phyloP scores from a whole-genome alignment of 2,888 invertebrate species.

The Eilema sororculum region DNA sequence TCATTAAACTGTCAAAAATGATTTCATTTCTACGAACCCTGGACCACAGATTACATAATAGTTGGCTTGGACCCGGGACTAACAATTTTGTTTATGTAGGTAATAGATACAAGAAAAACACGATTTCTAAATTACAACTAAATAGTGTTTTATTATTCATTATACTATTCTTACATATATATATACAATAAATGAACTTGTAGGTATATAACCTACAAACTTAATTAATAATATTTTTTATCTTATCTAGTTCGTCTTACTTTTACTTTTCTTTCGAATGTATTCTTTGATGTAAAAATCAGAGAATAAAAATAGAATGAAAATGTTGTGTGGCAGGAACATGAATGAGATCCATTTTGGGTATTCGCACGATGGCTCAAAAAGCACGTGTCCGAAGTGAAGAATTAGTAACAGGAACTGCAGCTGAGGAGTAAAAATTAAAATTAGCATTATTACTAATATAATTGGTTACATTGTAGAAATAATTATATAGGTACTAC shows the following conservation, averaged over 20 bases:
- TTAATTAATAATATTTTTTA: conserved; percentile 16
- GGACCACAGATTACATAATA: too few species aligned
- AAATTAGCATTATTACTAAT: conserved; percentile 23
- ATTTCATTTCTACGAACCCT: too few species aligned
- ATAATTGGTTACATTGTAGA: too few species aligned
- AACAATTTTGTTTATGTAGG: too few species aligned
- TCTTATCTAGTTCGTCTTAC: conserved; percentile 57
- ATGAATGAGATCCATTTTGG: conserved; percentile 87
- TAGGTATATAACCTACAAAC: not conserved
- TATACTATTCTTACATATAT: conserved; percentile 11
- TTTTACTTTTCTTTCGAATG: conserved; percentile 78
- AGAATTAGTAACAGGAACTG: conserved; percentile 89
- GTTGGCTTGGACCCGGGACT: too few species aligned
- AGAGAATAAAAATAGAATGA: conserved; percentile 89
- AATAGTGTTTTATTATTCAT: conserved; percentile 9
- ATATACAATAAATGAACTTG: not conserved
- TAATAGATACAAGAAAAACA: not conserved
- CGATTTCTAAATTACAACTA: conserved; percentile 1
- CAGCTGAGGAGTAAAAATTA: conserved; percentile 66
- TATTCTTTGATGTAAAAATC: conserved; percentile 91
- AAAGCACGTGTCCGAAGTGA: conserved; percentile 86
- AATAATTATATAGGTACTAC: too few species aligned
- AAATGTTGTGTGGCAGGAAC: conserved; percentile 89
- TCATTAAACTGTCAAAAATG: too few species aligned
- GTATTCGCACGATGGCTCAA: conserved; percentile 88